Evolutionary conservation across 1,140 invertebrate species (phyloP), one percentile per base, ranked within the genome.

Genomic region (Diachasmimorpha longicaudata): DNA sequence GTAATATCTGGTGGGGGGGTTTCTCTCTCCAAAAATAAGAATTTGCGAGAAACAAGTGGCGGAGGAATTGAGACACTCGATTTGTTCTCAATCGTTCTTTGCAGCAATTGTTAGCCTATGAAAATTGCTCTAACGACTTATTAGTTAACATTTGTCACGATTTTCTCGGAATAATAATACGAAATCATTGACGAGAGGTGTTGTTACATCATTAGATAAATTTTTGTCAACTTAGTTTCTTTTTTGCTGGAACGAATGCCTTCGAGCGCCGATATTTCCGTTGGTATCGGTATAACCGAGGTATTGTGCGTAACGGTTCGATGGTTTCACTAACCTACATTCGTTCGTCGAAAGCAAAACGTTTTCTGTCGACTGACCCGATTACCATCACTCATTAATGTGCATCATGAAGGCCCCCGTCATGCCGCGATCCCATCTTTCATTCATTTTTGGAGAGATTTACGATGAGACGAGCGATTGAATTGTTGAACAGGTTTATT

Each of bases 271-370:
- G 58, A 63, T 63, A 25, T 63, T 63, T 63, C 58, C 58, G 58
- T 63, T 63, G 6, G 14, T 58, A 21, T 9, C 19, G 52, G 8
- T n/a, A 16, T 9, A 63, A 63, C 16, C 36, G n/a, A 80, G 73
- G 80, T 79, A 75, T 78, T 78, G 76, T 72, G 77, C 78, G 80
- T 83, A 84, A 87, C 83, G 84, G 81, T 85, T 80, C 76, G 82
- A 74, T 83, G 81, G 84, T 89, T 89, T 89, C 87, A 89, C 87
- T 88, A 89, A 89, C 87, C 87, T 85, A 89, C 85, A 88, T 89
- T 85, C 76, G 76, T 76, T 63, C 81, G 83, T 85, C 87, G 86
- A 88, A 88, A 88, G 86, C 83, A 89, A 89, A 88, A 88, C 86
- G 82, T 85, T 82, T 70, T 85, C 81, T 79, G 81, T 85, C 80